Conservation (phyloP, 2,113 vertebrate genomes). For the Callaeas wilsoni region DNA sequence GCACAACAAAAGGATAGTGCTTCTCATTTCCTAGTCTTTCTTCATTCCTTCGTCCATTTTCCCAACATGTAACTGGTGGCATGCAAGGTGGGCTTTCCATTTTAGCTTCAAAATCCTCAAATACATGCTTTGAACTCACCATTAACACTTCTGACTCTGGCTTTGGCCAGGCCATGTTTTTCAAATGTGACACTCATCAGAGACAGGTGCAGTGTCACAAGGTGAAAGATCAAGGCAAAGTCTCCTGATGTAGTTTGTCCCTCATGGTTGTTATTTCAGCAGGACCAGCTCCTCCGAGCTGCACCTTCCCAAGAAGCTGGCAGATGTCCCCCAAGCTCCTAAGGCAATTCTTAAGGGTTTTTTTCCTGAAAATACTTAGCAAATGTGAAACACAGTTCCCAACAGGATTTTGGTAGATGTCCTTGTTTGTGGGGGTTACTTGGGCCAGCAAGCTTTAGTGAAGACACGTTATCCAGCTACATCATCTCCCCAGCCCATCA, state of each 20-base stretch:
- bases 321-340: not conserved
- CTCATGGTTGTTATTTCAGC: not conserved
- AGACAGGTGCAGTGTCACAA: not conserved
- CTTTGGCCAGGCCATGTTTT: not conserved
- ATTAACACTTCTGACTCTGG: not conserved
- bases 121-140: not conserved
- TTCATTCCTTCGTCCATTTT: not conserved
- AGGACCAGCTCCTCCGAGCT: not conserved
- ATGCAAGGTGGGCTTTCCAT: not conserved
- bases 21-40: not conserved
- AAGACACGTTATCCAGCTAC: not conserved
- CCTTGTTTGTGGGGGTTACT: not conserved
- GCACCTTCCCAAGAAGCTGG: not conserved
- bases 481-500: not conserved
- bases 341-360: not conserved
- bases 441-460: not conserved
- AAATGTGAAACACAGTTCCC: not conserved
- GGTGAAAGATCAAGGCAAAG: not conserved
- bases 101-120: not conserved
- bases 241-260: not conserved
- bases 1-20: not conserved
- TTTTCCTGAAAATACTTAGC: not conserved
- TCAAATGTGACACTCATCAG: not conserved
- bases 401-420: not conserved
- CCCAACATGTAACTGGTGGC: accelerated